Percentiles rank a stretch among this genome's conserved stretches.
Conservation (phyloP, 2,797 vertebrate genomes). For the Takifugu ocellatus region DNA sequence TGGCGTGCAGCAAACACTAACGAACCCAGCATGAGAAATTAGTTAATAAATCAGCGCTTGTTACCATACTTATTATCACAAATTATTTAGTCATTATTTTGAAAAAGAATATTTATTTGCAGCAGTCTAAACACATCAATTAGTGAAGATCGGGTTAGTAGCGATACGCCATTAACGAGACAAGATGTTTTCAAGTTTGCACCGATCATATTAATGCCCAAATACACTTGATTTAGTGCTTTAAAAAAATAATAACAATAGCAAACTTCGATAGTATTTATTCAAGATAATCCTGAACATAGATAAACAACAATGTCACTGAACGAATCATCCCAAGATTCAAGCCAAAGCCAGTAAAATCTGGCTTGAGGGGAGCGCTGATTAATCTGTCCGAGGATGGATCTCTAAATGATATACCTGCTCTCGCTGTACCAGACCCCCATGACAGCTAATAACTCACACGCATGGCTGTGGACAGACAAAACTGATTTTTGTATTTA, state of each 20-base stretch:
- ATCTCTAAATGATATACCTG: conserved; percentile 58
- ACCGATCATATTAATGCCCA: conserved; percentile 7
- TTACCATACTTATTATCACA: conserved; percentile 67
- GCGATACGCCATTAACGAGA: conserved; percentile 26
- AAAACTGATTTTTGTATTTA: conserved; percentile 41
- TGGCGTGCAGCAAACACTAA: conserved; percentile 62
- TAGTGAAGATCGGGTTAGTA: conserved; percentile 44
- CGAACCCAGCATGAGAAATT: conserved; percentile 60
- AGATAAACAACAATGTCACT: conserved; percentile 51
- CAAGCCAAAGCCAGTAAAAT: conserved; percentile 55
- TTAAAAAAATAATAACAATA: conserved; percentile 17
- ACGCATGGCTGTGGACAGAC: conserved; percentile 41
- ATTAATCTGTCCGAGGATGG: conserved; percentile 66
- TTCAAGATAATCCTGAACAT: conserved; percentile 17
- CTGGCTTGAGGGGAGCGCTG: conserved; percentile 55
- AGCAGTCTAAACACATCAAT: conserved; percentile 61
- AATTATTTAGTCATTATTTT: conserved; percentile 70
- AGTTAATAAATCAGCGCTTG: conserved; percentile 66
- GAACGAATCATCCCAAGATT: conserved; percentile 46
- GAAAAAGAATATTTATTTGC: conserved; percentile 63
- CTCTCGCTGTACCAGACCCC: conserved; percentile 41
- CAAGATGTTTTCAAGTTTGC: conserved; percentile 7
- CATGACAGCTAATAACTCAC: conserved; percentile 66
- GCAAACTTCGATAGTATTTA: neutral
- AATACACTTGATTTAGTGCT: neutral